Evolutionary conservation across 2,113 vertebrate genomes (phyloP), one percentile per base, ranked within the genome.

Genomic region (Hypocryptadius cinnamomeus): DNA sequence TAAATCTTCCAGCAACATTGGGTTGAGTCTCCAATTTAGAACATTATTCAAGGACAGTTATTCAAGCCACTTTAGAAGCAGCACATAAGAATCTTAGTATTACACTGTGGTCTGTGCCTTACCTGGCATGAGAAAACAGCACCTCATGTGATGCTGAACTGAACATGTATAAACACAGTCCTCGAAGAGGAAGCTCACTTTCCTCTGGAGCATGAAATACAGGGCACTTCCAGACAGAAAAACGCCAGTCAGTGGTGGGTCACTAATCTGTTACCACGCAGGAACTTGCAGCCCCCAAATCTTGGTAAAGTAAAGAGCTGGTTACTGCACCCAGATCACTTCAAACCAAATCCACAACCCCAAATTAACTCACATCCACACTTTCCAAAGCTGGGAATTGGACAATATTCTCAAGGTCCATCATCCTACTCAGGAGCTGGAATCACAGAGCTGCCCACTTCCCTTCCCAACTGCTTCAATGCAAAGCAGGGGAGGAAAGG

Each of bases 391-490:
- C 31, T 40, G 17, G 39, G 37, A 74, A 68, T 2, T 7, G 8
- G n/a, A 39, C 23, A 61, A 28, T 23, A 60, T 27, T 31, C 51
- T 66, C 39, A 70, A 42, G 15, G 33, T 13, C 22, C 28, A 16
- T 17, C 24, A 48, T 42, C 47, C 11, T 69, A 25, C 63, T 48
- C 8, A 0, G 1, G 19, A 80, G 50, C 14, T 69, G 35, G 63
- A 95, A 73, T n/a, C 25, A 42, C n/a, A 68, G 71, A 59, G 37
- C 8, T 74, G 13, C 27, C 39, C 39, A 65, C 31, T 37, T 77
- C 22, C 15, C 45, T 37, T 7, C 8, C 5, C 0, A 0, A 13
- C 30, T 56, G 25, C 70, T 45, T 64, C 37, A 51, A 0, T 1
- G 1, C 4, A 4, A 57, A 28, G 31, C 47, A 78, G 37, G 8